These are phyloP conservation scores for Baccha elongata DNA, from an alignment of 2,888 invertebrate genomes.

Conservation along the genomic window DNA sequence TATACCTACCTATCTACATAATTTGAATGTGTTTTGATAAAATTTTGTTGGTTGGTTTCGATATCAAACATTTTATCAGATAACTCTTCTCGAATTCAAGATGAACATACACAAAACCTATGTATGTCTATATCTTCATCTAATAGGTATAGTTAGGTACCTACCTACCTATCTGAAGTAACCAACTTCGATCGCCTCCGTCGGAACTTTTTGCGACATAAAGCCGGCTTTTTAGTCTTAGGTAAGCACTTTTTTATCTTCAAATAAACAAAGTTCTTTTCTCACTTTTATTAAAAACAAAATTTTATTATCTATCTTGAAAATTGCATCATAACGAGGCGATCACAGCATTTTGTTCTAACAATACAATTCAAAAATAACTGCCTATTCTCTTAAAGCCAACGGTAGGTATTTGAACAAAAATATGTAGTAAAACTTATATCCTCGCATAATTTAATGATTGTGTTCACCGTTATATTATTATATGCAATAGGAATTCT, in stretches of 20 bases:
- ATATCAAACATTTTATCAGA: no score
- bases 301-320: background rate
- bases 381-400: background rate
- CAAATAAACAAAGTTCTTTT: no score
- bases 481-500: conserved; percentile 6
- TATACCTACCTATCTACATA: no score
- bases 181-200: background rate
- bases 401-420: conserved; percentile 19
- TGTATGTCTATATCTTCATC: no score
- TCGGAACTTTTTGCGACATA: background rate
- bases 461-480: background rate
- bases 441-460: conserved; percentile 23
- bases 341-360: background rate
- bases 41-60: no score
- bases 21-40: no score
- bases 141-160: no score
- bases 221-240: no score
- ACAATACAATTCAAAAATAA: background rate
- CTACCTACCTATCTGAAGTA: no score
- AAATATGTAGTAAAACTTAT: background rate
- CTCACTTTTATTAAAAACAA: background rate
- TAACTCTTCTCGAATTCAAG: no score
- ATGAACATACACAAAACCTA: no score
- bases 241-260: no score
- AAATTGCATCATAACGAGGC: background rate